Evolutionary conservation across 2,113 vertebrate species (phyloP).

Genomic region (Otis tarda): DNA sequence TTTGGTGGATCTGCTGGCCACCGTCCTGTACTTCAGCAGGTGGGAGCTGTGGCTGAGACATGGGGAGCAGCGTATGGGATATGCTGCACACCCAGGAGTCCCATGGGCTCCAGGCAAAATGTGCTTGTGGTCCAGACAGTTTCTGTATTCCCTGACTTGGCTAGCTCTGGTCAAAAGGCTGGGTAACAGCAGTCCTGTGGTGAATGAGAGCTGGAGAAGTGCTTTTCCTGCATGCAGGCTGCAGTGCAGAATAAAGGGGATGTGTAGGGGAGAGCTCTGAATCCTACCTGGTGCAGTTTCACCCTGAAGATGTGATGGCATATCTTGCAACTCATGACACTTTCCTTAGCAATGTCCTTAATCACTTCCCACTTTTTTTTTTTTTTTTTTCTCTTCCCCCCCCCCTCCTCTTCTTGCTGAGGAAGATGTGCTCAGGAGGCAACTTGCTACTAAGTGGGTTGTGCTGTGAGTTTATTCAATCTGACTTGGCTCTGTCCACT

Average conservation of each 20-base stretch:
- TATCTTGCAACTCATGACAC: neutral
- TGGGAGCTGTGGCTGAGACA: neutral
- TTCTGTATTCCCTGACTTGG: neutral
- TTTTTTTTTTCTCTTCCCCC: no score
- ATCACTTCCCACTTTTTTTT: no score
- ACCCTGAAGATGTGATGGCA: neutral
- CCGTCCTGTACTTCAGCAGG: neutral
- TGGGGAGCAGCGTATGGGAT: neutral
- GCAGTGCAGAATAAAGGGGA: neutral
- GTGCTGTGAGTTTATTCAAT: neutral
- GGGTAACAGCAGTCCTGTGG: neutral
- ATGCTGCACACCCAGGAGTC: neutral
- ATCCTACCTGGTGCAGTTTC: neutral
- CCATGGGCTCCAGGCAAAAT: accelerated
- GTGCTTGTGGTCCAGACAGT: no score
- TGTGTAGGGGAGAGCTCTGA: neutral
- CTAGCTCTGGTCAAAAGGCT: neutral
- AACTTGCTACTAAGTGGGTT: neutral
- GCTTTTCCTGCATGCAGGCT: neutral
- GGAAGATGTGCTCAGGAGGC: neutral
- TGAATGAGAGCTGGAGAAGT: neutral
- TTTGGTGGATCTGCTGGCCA: neutral
- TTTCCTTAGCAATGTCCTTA: neutral
- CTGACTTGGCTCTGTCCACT: neutral
- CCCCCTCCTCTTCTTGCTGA: neutral